These are phyloP conservation scores for Carabus problematicus DNA, from an alignment of 2,888 invertebrate genomes.

Conservation along the genomic window DNA sequence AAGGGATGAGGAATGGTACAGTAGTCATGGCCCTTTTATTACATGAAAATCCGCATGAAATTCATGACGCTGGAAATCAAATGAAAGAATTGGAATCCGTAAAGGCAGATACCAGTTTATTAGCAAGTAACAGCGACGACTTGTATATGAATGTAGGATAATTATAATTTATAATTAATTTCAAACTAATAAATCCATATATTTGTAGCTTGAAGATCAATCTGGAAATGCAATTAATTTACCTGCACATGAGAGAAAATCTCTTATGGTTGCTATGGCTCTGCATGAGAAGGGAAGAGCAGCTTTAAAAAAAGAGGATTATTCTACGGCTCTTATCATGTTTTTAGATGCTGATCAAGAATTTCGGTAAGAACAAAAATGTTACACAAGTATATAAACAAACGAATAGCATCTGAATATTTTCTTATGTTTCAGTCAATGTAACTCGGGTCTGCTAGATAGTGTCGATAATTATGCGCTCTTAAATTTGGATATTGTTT, in stretches of 20 bases:
- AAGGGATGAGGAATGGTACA: conserved; percentile 73
- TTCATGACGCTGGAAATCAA: conserved; percentile 54
- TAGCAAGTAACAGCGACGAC: conserved; percentile 62
- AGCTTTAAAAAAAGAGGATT: conserved; percentile 70
- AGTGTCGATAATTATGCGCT: conserved; percentile 84
- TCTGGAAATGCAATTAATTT: conserved; percentile 75
- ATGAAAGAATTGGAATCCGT: conserved; percentile 55
- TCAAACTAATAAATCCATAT: conserved; percentile 33
- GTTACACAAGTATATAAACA: not conserved
- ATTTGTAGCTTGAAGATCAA: conserved; percentile 75
- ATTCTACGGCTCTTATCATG: conserved; percentile 74
- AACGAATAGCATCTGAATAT: conserved; percentile 6
- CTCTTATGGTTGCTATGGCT: conserved; percentile 78
- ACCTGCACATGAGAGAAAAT: conserved; percentile 72
- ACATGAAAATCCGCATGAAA: conserved; percentile 53
- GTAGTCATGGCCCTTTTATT: conserved; percentile 69
- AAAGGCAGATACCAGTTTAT: conserved; percentile 57
- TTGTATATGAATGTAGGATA: conserved; percentile 64
- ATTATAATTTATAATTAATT: conserved; percentile 9
- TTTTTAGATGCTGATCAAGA: conserved; percentile 80
- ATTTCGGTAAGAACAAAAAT: conserved; percentile 63
- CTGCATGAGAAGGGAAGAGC: conserved; percentile 80
- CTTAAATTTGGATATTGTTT: conserved; percentile 85
- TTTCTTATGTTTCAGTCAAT: conserved; percentile 62
- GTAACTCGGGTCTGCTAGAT: conserved; percentile 70